phyloP scores from a whole-genome alignment of 1,140 invertebrate species.

The Euwallacea fornicatus region DNA sequence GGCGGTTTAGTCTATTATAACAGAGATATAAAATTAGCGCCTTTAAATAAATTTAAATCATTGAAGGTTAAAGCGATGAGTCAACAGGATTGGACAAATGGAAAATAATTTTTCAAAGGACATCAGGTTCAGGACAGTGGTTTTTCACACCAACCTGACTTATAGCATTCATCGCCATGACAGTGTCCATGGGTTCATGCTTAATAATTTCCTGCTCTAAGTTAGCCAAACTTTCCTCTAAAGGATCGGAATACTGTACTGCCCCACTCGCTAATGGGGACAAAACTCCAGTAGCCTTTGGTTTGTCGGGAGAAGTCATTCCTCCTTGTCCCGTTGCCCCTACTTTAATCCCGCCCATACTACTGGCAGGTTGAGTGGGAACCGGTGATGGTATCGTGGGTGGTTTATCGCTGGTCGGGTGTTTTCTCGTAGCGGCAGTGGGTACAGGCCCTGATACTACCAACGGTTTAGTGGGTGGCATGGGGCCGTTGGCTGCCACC shows the following conservation, averaged over 20 bases:
- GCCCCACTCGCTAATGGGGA: slow-evolving; percentile 47
- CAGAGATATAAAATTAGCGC: neutral
- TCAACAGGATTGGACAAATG: neutral
- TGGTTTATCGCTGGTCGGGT: slow-evolving; percentile 31
- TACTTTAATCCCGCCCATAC: neutral
- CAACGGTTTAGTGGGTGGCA: slow-evolving; percentile 44
- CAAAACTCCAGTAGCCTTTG: slow-evolving; percentile 46
- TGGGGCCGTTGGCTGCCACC: slow-evolving; percentile 35
- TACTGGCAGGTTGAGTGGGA: slow-evolving; percentile 17
- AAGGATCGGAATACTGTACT: slow-evolving; percentile 58
- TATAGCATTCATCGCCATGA: slow-evolving; percentile 46
- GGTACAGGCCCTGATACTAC: slow-evolving; percentile 35
- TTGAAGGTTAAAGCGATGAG: neutral
- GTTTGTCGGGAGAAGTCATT: slow-evolving; percentile 49
- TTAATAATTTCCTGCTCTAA: slow-evolving; percentile 63
- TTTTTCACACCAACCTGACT: slow-evolving; percentile 32
- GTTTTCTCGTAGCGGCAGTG: slow-evolving; percentile 8
- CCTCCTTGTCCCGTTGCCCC: slow-evolving; percentile 46
- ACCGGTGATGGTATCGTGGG: slow-evolving; percentile 35
- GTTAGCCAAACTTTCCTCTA: slow-evolving; percentile 67
- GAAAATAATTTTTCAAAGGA: neutral
- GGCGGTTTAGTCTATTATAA: slow-evolving; percentile 11
- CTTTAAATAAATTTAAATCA: neutral
- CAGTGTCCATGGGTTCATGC: slow-evolving; percentile 54
- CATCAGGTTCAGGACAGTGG: neutral